phyloP scores from a whole-genome alignment of 2,888 invertebrate genomes.

The Erebia ligea region DNA sequence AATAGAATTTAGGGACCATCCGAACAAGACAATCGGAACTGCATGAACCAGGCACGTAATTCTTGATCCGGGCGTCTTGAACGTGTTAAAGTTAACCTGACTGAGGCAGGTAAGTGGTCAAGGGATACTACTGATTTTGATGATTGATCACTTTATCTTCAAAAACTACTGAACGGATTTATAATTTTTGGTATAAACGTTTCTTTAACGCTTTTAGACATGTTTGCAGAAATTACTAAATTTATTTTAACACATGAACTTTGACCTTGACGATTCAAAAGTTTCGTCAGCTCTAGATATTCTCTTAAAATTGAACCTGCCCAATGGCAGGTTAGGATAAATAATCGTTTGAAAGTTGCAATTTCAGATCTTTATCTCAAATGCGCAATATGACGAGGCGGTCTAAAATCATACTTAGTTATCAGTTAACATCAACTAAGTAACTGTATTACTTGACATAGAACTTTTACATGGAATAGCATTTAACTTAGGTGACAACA shows the following conservation, averaged over 20 bases:
- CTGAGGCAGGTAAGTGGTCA: slow-evolving; percentile 35
- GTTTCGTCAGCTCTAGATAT: too few relatives aligned
- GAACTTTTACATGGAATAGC: not conserved
- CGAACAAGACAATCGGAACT: not conserved
- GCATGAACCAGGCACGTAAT: not conserved
- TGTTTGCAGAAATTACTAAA: not conserved
- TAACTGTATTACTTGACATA: not conserved
- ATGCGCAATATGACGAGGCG: not conserved
- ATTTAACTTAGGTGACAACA: not conserved
- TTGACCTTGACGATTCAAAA: not conserved
- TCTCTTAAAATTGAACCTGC: not conserved
- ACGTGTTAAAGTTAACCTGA: slow-evolving; percentile 7
- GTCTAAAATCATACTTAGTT: not conserved
- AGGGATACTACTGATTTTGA: slow-evolving; percentile 13
- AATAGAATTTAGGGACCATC: slow-evolving; percentile 7
- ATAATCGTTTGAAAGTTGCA: slow-evolving; percentile 6
- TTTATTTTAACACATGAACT: not conserved
- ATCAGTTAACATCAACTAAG: not conserved
- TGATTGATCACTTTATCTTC: slow-evolving; percentile 26
- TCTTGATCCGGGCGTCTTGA: not conserved
- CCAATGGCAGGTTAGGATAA: not conserved
- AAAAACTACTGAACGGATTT: slow-evolving; percentile 28
- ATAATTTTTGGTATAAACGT: not conserved
- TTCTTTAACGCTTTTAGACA: not conserved
- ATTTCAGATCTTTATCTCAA: slow-evolving; percentile 2